phyloP scores from a whole-genome alignment of 2,888 invertebrate species.

The Drosophila villosipedis region DNA sequence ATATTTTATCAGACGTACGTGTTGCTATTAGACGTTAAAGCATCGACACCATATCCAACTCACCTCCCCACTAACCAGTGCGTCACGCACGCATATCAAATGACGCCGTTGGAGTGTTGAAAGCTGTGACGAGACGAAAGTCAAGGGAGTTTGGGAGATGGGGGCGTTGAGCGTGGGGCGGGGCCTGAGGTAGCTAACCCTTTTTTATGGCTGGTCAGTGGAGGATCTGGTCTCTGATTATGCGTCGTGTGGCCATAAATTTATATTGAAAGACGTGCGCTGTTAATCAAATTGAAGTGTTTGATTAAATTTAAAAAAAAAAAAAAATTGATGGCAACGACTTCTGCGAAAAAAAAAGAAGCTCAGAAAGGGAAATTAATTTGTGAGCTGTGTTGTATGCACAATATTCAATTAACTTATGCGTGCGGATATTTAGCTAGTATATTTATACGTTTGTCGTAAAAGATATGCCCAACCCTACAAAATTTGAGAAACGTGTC shows the following conservation, averaged over 20 bases:
- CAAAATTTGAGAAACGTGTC: slow-evolving; percentile 72
- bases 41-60: slow-evolving; percentile 30
- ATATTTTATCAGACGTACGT: slow-evolving; percentile 81
- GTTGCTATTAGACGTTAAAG: slow-evolving; percentile 75
- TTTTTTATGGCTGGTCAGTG: slow-evolving; percentile 76
- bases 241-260: slow-evolving; percentile 76
- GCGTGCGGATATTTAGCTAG: slow-evolving; percentile 24
- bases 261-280: slow-evolving; percentile 80
- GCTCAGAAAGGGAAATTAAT: slow-evolving; percentile 60
- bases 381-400: slow-evolving; percentile 66
- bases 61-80: slow-evolving; percentile 3
- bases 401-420: slow-evolving; percentile 66
- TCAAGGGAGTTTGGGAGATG: slow-evolving; percentile 2
- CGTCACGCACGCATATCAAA: slow-evolving; percentile 78
- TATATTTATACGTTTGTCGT: slow-evolving; percentile 1
- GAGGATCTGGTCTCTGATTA: slow-evolving; percentile 69
- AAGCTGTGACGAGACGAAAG: slow-evolving; percentile 64
- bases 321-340: neutral
- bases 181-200: slow-evolving; percentile 57
- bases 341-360: neutral
- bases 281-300: slow-evolving; percentile 81
- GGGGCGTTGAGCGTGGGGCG: neutral
- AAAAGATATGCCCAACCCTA: slow-evolving; percentile 25
- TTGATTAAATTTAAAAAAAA: slow-evolving; percentile 80
- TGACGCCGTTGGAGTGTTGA: slow-evolving; percentile 79